Evolutionary conservation across 2,113 vertebrate species (phyloP).

Genomic region (Pangasianodon gigas): DNA sequence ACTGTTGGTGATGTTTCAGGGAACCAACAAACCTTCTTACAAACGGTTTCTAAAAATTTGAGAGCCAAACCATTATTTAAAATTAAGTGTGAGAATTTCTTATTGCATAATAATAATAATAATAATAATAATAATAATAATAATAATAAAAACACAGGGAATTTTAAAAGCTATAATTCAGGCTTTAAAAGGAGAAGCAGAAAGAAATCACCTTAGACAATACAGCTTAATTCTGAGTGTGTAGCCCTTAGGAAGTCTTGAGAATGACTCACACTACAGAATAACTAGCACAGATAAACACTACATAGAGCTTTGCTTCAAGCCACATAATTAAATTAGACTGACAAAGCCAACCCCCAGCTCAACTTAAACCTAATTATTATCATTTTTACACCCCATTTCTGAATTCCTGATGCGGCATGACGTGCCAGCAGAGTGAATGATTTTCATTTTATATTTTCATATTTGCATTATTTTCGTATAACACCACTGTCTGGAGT

Average conservation of each 20-base stretch:
- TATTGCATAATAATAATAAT: too few relatives aligned
- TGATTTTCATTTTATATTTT: not conserved
- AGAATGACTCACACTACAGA: constrained; percentile 8
- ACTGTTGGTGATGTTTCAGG: not conserved
- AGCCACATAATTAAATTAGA: constrained; percentile 15
- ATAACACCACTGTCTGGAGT: not conserved
- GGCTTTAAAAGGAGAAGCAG: not conserved
- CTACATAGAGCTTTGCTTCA: not conserved
- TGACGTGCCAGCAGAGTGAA: not conserved
- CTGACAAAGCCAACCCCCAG: not conserved
- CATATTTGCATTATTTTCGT: not conserved
- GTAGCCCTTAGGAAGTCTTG: not conserved
- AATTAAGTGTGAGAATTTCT: not conserved
- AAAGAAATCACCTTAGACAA: not conserved
- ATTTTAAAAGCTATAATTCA: not conserved
- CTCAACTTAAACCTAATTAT: constrained; percentile 9
- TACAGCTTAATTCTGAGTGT: not conserved
- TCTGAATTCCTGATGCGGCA: not conserved
- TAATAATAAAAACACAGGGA: not conserved
- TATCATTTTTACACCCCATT: not conserved
- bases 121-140: too few relatives aligned
- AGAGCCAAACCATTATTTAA: not conserved
- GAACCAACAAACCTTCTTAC: not conserved
- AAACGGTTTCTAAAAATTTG: not conserved
- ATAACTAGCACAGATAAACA: constrained; percentile 4